Conservation (phyloP, 2,888 invertebrate species). For the Loripinus fragilis region DNA sequence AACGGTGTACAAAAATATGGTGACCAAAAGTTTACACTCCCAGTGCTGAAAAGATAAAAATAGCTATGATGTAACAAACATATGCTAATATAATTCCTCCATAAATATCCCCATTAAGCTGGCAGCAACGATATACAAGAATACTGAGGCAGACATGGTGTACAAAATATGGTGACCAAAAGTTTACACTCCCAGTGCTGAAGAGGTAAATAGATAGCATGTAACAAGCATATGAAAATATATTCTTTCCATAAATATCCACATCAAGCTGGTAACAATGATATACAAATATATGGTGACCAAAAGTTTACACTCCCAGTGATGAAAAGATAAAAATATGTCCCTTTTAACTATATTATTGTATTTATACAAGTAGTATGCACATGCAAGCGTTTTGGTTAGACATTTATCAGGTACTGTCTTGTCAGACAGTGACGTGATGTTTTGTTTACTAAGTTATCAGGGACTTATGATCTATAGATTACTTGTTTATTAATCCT, state of each 20-base stretch:
- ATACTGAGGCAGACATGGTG: no score
- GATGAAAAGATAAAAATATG: conserved; percentile 83
- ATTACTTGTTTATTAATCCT: no score
- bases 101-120: conserved; percentile 90
- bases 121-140: conserved; percentile 87
- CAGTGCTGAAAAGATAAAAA: conserved; percentile 85
- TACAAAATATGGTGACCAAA: conserved; percentile 87
- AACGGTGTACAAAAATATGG: conserved; percentile 87
- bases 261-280: conserved; percentile 88
- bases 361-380: no score
- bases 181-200: conserved; percentile 88
- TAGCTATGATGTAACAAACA: no score
- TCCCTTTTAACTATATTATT: no score
- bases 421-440: no score
- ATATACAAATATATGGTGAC: conserved; percentile 88
- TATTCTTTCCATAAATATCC: conserved; percentile 89
- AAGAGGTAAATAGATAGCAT: no score
- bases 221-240: conserved; percentile 89
- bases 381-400: no score
- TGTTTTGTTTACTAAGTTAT: no score
- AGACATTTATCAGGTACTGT: no score
- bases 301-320: conserved; percentile 88
- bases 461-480: no score
- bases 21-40: conserved; percentile 87
- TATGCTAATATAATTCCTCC: conserved; percentile 89